Conservation (phyloP, 2,113 vertebrate species). For the Cochlearius cochlearius region DNA sequence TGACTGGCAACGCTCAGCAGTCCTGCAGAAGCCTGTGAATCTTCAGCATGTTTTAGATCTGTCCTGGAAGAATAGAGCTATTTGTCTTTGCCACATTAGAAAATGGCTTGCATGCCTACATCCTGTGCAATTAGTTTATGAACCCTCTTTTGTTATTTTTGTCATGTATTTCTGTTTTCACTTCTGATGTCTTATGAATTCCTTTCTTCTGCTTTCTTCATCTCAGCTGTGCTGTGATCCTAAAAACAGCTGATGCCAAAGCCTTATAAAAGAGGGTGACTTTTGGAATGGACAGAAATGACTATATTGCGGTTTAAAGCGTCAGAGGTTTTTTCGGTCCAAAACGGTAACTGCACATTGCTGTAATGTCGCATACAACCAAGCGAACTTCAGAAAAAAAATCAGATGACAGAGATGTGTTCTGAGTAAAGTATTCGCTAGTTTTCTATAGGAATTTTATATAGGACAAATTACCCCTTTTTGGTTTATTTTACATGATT, state of each 20-base stretch:
- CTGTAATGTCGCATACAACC: not conserved
- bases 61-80: constrained; percentile 48
- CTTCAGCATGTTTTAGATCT: constrained; percentile 43
- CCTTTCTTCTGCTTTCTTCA: constrained; percentile 32
- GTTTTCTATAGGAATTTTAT: not conserved
- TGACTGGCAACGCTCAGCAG: not conserved
- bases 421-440: not conserved
- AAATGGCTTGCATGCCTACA: constrained; percentile 50
- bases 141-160: constrained; percentile 58
- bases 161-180: constrained; percentile 60
- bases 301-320: not conserved
- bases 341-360: not conserved
- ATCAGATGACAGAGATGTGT: not conserved
- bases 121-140: constrained; percentile 51
- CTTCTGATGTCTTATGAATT: constrained; percentile 34
- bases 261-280: not conserved
- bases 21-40: constrained; percentile 22
- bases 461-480: not conserved
- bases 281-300: not conserved
- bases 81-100: constrained; percentile 54
- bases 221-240: not conserved
- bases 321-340: not conserved
- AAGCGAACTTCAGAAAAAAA: not conserved
- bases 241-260: constrained; percentile 27
- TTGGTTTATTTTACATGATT: not conserved